Conservation (phyloP, 2,888 invertebrate species). For the Cryptophagus acutangulus region DNA sequence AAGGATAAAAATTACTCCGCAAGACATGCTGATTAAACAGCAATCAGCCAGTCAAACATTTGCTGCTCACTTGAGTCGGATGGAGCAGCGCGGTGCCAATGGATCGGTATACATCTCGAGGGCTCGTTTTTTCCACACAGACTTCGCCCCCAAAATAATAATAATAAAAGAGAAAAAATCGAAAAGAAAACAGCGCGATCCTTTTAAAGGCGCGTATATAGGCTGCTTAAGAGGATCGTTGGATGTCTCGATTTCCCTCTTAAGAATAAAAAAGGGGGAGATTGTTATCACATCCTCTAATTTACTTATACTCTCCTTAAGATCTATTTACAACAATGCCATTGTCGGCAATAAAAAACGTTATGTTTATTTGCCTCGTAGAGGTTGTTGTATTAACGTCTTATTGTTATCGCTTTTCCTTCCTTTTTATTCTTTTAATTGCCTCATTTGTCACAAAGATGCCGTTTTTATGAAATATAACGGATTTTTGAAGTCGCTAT, state of each 20-base stretch:
- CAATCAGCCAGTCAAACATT: constrained; percentile 43
- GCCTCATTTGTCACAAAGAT: no score
- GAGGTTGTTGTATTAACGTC: background rate
- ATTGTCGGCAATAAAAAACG: constrained; percentile 41
- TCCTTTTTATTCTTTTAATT: no score
- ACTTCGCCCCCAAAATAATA: constrained; percentile 23
- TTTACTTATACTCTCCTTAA: constrained; percentile 73
- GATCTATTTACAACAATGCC: constrained; percentile 63
- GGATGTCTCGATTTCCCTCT: constrained; percentile 41
- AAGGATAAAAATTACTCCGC: constrained; percentile 46
- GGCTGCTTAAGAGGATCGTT: constrained; percentile 32
- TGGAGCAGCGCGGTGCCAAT: constrained; percentile 32
- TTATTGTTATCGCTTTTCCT: no score
- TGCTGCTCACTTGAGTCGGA: constrained; percentile 31
- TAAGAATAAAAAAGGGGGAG: constrained; percentile 53
- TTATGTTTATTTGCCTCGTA: constrained; percentile 2
- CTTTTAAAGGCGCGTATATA: constrained; percentile 39
- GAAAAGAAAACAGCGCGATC: constrained; percentile 43
- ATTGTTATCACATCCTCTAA: constrained; percentile 75
- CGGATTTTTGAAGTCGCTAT: no score
- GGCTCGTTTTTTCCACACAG: constrained; percentile 37
- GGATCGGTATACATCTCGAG: constrained; percentile 42
- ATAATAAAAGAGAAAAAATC: constrained; percentile 38
- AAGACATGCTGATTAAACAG: constrained; percentile 46
- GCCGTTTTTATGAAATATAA: no score